Percentiles rank a stretch among this genome's conserved stretches.
These are phyloP conservation scores for Sarcophaga peregrina DNA, from an alignment of 1,140 invertebrate genomes.

Conservation along the genomic window DNA sequence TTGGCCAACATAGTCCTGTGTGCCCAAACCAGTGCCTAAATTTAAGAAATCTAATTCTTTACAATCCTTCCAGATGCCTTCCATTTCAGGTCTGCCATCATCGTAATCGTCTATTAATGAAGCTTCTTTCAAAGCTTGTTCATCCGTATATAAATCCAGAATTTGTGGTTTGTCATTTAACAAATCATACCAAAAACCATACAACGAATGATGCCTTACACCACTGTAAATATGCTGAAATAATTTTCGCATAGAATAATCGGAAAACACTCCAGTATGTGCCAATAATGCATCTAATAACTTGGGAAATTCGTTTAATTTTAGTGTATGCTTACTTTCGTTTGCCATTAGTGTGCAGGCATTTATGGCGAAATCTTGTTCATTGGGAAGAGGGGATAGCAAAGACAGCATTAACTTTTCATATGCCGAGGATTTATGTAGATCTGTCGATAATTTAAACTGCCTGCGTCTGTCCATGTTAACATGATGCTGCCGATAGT, in stretches of 20 bases:
- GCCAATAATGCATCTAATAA: conserved; percentile 89
- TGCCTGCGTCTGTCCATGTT: conserved; percentile 70
- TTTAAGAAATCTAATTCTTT: conserved; percentile 72
- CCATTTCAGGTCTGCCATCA: conserved; percentile 30
- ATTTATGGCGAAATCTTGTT: conserved; percentile 98
- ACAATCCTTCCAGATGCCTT: conserved; percentile 41
- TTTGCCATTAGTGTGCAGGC: conserved; percentile 95
- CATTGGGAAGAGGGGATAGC: conserved; percentile 94
- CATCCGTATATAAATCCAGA: conserved; percentile 78
- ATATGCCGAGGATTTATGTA: conserved; percentile 85
- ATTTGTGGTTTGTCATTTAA: conserved; percentile 72
- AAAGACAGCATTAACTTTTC: conserved; percentile 90
- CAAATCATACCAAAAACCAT: conserved; percentile 80
- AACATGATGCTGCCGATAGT: conserved; percentile 84
- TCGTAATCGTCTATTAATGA: conserved; percentile 52
- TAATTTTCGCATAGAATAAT: conserved; percentile 78
- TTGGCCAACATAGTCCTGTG: conserved; percentile 83
- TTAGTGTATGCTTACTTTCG: conserved; percentile 88
- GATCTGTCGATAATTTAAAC: conserved; percentile 67
- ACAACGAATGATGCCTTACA: conserved; percentile 78
- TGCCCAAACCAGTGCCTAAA: conserved; percentile 74
- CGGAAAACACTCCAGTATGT: conserved; percentile 92
- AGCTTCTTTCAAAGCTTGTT: conserved; percentile 62
- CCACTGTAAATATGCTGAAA: conserved; percentile 79
- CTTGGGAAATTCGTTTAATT: conserved; percentile 84